Evolutionary conservation across 2,888 invertebrate genomes (phyloP).

Genomic region (Coelopa pilipes): DNA sequence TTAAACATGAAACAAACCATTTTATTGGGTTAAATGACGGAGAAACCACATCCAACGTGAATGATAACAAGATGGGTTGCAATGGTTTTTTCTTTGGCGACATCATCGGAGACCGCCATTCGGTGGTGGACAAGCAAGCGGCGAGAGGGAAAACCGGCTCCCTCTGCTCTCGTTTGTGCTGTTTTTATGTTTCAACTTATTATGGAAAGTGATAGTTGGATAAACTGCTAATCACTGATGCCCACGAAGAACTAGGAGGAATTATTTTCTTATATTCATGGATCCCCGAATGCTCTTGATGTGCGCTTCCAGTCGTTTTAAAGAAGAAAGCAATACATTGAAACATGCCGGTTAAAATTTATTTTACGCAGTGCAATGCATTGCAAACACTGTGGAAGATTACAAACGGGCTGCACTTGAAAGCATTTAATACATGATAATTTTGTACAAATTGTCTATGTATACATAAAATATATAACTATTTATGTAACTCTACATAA

Average conservation of each 20-base stretch:
- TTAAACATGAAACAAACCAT: background rate
- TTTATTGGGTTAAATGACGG: background rate
- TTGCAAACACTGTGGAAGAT: slow-evolving; percentile 28
- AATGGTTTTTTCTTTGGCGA: too few species aligned
- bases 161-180: slow-evolving; percentile 6
- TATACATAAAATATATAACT: slow-evolving; percentile 14
- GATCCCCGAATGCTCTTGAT: too few species aligned
- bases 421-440: slow-evolving; percentile 26
- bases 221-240: background rate
- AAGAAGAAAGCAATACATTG: background rate
- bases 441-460: slow-evolving; percentile 21
- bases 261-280: too few species aligned
- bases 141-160: background rate
- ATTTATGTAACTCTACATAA: slow-evolving; percentile 3
- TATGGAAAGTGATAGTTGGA: slow-evolving; percentile 37
- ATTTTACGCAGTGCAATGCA: slow-evolving; percentile 25
- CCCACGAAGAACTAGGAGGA: too few species aligned
- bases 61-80: too few species aligned
- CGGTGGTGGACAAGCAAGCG: background rate
- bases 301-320: too few species aligned
- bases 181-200: slow-evolving; percentile 5
- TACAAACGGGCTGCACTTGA: slow-evolving; percentile 30
- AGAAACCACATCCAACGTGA: background rate
- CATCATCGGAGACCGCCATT: too few species aligned
- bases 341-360: slow-evolving; percentile 30